phyloP scores from a whole-genome alignment of 2,797 vertebrate species.

The Pseudochaenichthys georgianus region DNA sequence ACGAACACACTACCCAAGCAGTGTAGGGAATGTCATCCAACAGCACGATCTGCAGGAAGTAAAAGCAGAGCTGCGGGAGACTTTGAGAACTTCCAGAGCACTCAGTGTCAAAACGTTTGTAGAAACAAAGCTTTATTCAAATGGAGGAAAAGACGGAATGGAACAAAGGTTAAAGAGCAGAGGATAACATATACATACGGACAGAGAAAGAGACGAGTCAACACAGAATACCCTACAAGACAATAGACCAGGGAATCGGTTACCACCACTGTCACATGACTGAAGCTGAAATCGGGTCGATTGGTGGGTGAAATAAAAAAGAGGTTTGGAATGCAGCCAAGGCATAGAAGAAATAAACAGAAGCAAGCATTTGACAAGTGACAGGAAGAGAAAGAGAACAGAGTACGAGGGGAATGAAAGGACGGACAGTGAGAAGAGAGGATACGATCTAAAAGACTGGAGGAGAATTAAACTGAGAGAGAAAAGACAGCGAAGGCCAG shows the following conservation, averaged over 20 bases:
- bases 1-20: neutral
- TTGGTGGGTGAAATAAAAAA: slow-evolving; percentile 7
- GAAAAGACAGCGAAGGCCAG: slow-evolving; percentile 27
- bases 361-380: slow-evolving; percentile 32
- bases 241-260: neutral
- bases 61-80: slow-evolving; percentile 35
- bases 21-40: slow-evolving; percentile 17
- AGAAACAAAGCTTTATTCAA: slow-evolving; percentile 30
- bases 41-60: slow-evolving; percentile 41
- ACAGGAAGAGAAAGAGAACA: slow-evolving; percentile 40
- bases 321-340: slow-evolving; percentile 19
- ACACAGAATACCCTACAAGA: neutral
- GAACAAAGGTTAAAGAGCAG: slow-evolving; percentile 25
- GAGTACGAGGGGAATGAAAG: slow-evolving; percentile 25
- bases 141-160: slow-evolving; percentile 7
- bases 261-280: neutral
- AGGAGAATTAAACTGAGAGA: slow-evolving; percentile 11
- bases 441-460: slow-evolving; percentile 32
- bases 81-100: slow-evolving; percentile 60
- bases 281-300: neutral
- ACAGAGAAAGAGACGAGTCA: slow-evolving; percentile 8
- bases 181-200: slow-evolving; percentile 9
- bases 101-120: slow-evolving; percentile 50
- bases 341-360: slow-evolving; percentile 15
- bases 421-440: slow-evolving; percentile 16